Percentiles rank a stretch among this genome's conserved stretches.
Conservation (phyloP, 2,888 invertebrate species). For the Auanema freiburgensis region DNA sequence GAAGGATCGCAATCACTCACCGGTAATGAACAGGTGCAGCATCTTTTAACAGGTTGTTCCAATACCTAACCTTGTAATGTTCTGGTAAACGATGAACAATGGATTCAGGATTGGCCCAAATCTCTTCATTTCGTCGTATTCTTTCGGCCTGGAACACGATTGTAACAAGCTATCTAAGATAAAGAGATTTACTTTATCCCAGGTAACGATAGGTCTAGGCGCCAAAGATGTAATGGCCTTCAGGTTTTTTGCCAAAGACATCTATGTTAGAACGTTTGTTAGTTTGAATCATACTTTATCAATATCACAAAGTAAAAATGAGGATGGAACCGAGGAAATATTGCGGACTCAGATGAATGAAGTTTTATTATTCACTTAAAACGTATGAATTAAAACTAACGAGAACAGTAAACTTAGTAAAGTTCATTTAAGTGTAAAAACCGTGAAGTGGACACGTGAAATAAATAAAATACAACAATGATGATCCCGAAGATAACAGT, state of each 20-base stretch:
- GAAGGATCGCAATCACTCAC: conserved; percentile 13
- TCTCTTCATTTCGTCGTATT: conserved; percentile 59
- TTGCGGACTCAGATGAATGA: not conserved
- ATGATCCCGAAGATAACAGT: no score
- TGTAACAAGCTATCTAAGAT: not conserved
- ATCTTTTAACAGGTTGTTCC: conserved; percentile 57
- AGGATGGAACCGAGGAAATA: not conserved
- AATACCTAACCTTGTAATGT: conserved; percentile 59
- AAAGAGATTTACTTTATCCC: conserved; percentile 48
- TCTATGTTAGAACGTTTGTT: conserved; percentile 4
- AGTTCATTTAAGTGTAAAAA: no score
- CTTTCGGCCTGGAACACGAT: conserved; percentile 38
- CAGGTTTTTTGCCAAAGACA: conserved; percentile 56
- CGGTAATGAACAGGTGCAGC: conserved; percentile 66
- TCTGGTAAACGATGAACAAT: conserved; percentile 60
- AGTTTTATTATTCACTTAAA: no score
- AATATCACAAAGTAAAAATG: not conserved
- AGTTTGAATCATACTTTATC: not conserved
- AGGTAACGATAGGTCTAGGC: conserved; percentile 52
- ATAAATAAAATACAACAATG: no score
- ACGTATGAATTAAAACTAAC: no score
- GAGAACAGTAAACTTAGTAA: no score
- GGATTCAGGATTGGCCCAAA: conserved; percentile 57
- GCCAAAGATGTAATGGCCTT: conserved; percentile 43
- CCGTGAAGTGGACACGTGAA: no score